Evolutionary conservation across 2,797 vertebrate species (phyloP).

Genomic region (Craterocephalus amniculus): DNA sequence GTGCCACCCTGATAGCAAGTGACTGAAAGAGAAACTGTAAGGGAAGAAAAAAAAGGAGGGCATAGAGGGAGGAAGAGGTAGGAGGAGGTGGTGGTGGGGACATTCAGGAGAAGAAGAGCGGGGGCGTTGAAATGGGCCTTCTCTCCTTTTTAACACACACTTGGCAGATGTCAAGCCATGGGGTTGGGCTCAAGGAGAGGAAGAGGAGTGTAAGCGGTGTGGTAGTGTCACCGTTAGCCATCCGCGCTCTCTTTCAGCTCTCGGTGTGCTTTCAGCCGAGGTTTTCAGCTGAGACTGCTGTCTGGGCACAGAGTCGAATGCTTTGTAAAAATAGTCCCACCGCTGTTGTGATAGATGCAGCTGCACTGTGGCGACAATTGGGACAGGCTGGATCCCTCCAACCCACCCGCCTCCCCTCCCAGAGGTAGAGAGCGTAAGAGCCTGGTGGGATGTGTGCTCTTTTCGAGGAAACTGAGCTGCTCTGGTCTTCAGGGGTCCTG

Average conservation of each 20-base stretch:
- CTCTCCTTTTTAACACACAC: constrained; percentile 93
- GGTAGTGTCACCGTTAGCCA: constrained; percentile 66
- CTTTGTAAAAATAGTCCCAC: constrained; percentile 81
- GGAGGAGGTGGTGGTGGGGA: constrained; percentile 34
- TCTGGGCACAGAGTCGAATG: constrained; percentile 62
- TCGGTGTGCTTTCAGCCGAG: constrained; percentile 63
- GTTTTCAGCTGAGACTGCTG: constrained; percentile 68
- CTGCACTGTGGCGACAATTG: constrained; percentile 82
- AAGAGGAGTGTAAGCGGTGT: constrained; percentile 68
- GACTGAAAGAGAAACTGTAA: constrained; percentile 62
- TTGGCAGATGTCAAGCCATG: constrained; percentile 93
- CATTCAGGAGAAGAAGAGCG: constrained; percentile 45
- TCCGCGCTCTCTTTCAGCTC: constrained; percentile 62
- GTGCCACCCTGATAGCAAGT: constrained; percentile 83
- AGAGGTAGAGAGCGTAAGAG: constrained; percentile 69
- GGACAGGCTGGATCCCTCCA: constrained; percentile 74
- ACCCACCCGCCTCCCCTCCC: constrained; percentile 62
- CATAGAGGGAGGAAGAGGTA: constrained; percentile 37
- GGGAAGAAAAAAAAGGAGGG: constrained; percentile 49
- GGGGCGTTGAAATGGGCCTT: constrained; percentile 81
- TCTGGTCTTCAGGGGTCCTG: constrained; percentile 88
- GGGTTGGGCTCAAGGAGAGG: constrained; percentile 75
- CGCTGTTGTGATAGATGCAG: constrained; percentile 83
- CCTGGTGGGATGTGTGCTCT: constrained; percentile 82
- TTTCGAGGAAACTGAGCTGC: constrained; percentile 80